phyloP scores from a whole-genome alignment of 30 jellyfish, hydroid and myxozoan genomes.

The Hydra vulgaris region DNA sequence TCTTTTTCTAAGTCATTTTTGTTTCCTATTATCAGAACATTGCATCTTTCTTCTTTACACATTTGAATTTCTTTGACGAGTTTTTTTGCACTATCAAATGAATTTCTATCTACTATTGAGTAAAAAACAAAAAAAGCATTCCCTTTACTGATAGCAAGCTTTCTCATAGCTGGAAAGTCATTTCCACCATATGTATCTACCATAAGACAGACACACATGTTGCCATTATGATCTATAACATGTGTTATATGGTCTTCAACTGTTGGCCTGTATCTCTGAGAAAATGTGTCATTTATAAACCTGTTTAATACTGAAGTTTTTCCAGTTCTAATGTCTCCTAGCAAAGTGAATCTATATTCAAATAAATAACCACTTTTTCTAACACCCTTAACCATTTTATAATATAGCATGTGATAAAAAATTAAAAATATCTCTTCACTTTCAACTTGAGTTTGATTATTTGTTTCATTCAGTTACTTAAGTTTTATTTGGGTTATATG shows the following conservation, averaged over 20 bases:
- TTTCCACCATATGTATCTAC: conserved; percentile 81
- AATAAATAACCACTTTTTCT: conserved; percentile 74
- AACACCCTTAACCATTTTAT: conserved; percentile 19
- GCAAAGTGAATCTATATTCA: conserved; percentile 74
- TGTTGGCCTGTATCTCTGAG: conserved; percentile 66
- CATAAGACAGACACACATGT: conserved; percentile 76
- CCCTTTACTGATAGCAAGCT: conserved; percentile 81
- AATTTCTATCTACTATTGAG: conserved; percentile 59
- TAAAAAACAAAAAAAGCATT: conserved; percentile 69
- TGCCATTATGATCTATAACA: conserved; percentile 59
- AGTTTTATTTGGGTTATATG: neutral
- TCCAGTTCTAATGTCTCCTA: conserved; percentile 68
- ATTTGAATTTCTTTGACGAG: conserved; percentile 51
- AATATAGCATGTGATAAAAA: too few species aligned
- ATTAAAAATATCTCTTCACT: too few species aligned
- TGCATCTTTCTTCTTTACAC: conserved; percentile 45
- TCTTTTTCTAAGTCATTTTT: conserved; percentile 49
- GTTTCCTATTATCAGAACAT: conserved; percentile 65
- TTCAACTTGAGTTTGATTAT: neutral
- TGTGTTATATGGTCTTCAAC: conserved; percentile 82
- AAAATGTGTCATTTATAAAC: conserved; percentile 51
- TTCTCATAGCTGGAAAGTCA: conserved; percentile 95
- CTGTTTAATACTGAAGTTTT: conserved; percentile 77
- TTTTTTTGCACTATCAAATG: conserved; percentile 54
- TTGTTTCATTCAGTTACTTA: neutral